These are phyloP conservation scores for Proctacanthus coquilletti DNA, from an alignment of 1,140 invertebrate genomes.

Conservation along the genomic window DNA sequence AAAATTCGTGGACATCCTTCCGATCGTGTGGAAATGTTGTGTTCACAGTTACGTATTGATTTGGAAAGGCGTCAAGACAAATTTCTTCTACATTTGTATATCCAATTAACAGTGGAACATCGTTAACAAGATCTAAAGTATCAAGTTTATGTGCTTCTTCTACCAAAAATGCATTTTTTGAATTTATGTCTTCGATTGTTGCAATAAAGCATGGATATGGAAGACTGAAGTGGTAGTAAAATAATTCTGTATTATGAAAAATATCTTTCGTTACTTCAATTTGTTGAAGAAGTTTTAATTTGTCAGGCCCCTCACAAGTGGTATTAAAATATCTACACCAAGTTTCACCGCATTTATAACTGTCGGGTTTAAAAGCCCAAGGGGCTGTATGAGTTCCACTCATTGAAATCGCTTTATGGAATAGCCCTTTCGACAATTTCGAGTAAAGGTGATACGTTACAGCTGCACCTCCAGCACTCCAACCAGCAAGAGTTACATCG, in stretches of 20 bases:
- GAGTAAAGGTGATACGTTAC: slow-evolving; percentile 9
- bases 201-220: background rate
- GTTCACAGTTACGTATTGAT: background rate
- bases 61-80: background rate
- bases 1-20: background rate
- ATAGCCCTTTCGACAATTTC: slow-evolving; percentile 7
- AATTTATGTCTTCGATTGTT: background rate
- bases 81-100: background rate
- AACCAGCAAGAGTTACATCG: slow-evolving; percentile 25
- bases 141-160: background rate
- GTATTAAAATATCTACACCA: slow-evolving; percentile 1
- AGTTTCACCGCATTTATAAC: background rate
- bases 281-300: background rate
- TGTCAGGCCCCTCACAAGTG: too few species aligned
- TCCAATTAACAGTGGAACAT: background rate
- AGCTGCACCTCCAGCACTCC: slow-evolving; percentile 6
- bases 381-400: slow-evolving; percentile 8
- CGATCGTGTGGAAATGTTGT: background rate
- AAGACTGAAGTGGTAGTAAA: background rate
- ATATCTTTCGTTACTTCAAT: background rate
- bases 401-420: slow-evolving; percentile 10
- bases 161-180: background rate
- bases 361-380: slow-evolving; percentile 7
- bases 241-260: background rate
- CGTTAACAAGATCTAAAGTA: background rate